Conservation (phyloP, 1,140 invertebrate genomes). For the Phymorhynchus buccinoides region DNA sequence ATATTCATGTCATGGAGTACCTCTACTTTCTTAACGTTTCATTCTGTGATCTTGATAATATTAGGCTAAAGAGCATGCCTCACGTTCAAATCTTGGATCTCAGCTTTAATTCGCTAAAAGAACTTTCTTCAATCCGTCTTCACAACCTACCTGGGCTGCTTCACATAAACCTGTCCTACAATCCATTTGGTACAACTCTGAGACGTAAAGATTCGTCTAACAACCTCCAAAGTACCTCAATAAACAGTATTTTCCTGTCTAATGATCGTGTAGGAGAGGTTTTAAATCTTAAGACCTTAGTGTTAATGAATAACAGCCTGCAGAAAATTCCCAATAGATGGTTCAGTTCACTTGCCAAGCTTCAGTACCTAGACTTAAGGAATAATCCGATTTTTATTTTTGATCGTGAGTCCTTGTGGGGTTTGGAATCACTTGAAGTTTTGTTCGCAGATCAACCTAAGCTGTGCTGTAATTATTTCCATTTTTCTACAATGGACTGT, state of each 20-base stretch:
- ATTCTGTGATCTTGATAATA: too few species aligned
- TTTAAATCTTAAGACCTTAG: slow-evolving; percentile 34
- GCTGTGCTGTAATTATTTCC: slow-evolving; percentile 50
- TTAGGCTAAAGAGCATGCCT: too few species aligned
- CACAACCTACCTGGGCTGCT: too few species aligned
- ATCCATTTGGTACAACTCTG: too few species aligned
- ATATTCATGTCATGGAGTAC: too few species aligned
- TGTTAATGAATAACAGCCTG: slow-evolving; percentile 9
- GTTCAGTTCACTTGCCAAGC: background rate
- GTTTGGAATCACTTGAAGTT: slow-evolving; percentile 35
- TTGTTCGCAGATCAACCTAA: slow-evolving; percentile 44
- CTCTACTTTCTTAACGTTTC: too few species aligned
- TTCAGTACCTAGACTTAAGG: slow-evolving; percentile 37
- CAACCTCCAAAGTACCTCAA: too few species aligned
- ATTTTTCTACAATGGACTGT: slow-evolving; percentile 41
- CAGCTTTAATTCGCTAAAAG: too few species aligned
- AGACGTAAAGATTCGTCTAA: too few species aligned
- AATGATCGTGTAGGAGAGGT: background rate
- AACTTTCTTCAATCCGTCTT: too few species aligned
- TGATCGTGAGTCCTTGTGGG: slow-evolving; percentile 38
- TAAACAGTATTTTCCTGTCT: slow-evolving; percentile 11
- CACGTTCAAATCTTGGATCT: too few species aligned
- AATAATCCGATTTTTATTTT: slow-evolving; percentile 35
- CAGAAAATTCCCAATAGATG: background rate
- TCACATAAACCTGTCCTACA: too few species aligned